Evolutionary conservation across 2,113 vertebrate species (phyloP).

Genomic region (Engraulis encrasicolus): DNA sequence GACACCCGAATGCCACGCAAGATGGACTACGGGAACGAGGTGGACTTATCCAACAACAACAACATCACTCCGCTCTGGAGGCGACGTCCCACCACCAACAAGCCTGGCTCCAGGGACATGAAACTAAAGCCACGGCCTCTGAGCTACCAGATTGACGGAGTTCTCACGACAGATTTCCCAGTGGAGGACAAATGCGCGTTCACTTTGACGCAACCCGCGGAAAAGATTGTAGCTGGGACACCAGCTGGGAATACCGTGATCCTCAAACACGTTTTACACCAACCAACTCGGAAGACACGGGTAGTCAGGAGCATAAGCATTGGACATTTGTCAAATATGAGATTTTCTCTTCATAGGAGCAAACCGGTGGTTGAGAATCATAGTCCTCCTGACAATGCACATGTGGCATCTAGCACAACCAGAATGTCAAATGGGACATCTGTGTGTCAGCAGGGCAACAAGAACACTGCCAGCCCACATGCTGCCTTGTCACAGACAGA

Average conservation of each 20-base stretch:
- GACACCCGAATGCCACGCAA: conserved; percentile 25
- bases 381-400: no score
- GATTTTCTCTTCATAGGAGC: conserved; percentile 66
- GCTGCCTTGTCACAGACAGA: conserved; percentile 63
- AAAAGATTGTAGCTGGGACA: conserved; percentile 62
- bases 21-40: conserved; percentile 85
- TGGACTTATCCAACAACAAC: conserved; percentile 76
- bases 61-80: conserved; percentile 81
- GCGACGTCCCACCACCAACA: conserved; percentile 68
- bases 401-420: no score
- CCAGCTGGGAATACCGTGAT: conserved; percentile 54
- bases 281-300: conserved; percentile 69
- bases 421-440: conserved; percentile 46
- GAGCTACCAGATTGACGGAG: conserved; percentile 84
- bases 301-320: conserved; percentile 78
- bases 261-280: conserved; percentile 74
- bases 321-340: conserved; percentile 61
- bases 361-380: conserved; percentile 62
- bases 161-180: conserved; percentile 80
- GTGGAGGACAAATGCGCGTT: conserved; percentile 75
- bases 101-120: conserved; percentile 52
- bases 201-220: conserved; percentile 68
- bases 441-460: conserved; percentile 51
- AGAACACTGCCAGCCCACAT: conserved; percentile 44
- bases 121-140: conserved; percentile 75